Evolutionary conservation across 2,888 invertebrate genomes (phyloP), one percentile per base, ranked within the genome.

Genomic region (Chalcis sispes): DNA sequence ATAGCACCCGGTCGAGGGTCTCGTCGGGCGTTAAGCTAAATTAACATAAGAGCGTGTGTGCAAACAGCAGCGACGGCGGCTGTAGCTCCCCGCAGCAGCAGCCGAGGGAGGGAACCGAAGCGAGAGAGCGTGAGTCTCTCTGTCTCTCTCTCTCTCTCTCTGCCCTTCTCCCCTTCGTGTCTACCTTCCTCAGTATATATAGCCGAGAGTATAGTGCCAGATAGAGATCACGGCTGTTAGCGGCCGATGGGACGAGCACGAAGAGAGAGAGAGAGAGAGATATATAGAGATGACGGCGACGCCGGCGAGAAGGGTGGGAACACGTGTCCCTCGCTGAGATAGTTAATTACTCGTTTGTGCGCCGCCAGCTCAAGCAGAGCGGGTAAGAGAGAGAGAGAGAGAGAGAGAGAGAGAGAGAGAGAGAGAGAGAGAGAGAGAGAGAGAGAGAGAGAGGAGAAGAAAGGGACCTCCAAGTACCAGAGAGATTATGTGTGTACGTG

Each of bases 31-130:
- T 86, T 86, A 86, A 88, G 86, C 85, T 84, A 86, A 88, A 88
- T 88, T 88, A 88, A 87, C 88, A 87, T 87, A 87, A 87, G 88
- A 87, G 86, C 87, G 85, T 87, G 87, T 87, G 86, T 87, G 88
- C 86, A 88, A 88, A 88, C 88, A 85, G 83, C 79, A 74, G 72
- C 69, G 78, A 74, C 56, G 65, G 64, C n/a, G n/a, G n/a, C 62
- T 8, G n/a, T n/a, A n/a, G n/a, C n/a, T n/a, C n/a, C n/a, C n/a
- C n/a, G n/a, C n/a, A n/a, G n/a, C n/a, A n/a, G n/a, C n/a, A n/a
- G n/a, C n/a, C n/a, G n/a, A n/a, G n/a, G n/a, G 72, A 58, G 75
- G 73, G 66, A 66, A 59, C 58, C 77, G 78, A 77, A 65, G 75
- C 58, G 77, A 70, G 67, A 46, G 72, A 72, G 61, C 70, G 69